Conservation (phyloP, 2,888 invertebrate genomes). For the Orgyia antiqua region DNA sequence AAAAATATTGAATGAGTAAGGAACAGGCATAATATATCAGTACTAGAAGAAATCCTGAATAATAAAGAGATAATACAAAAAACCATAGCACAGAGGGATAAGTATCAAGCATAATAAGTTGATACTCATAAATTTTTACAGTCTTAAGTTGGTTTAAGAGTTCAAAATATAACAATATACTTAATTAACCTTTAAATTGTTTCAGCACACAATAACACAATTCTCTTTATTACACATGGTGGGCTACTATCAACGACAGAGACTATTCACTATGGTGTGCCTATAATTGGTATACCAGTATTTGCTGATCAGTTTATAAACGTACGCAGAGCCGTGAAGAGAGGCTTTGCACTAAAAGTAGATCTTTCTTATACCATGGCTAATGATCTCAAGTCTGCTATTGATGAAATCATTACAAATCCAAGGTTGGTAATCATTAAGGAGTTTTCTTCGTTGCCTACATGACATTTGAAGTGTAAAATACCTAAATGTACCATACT, state of each 20-base stretch:
- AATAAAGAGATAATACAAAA: no score
- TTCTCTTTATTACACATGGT: constrained; percentile 47
- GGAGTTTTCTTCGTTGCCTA: no score
- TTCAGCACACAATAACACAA: constrained; percentile 49
- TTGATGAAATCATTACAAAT: constrained; percentile 34
- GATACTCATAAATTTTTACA: no score
- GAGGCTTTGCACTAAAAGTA: constrained; percentile 39
- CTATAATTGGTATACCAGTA: constrained; percentile 46
- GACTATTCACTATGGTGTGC: constrained; percentile 40
- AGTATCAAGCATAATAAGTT: no score
- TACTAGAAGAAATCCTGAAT: no score
- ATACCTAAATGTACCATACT: no score
- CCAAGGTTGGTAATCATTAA: constrained; percentile 38
- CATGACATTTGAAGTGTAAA: no score
- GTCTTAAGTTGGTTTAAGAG: no score
- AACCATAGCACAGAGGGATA: no score
- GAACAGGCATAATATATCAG: no score
- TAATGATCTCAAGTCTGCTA: constrained; percentile 33
- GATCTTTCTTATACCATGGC: constrained; percentile 30
- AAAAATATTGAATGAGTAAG: no score
- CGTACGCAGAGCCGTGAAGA: constrained; percentile 33
- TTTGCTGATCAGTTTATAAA: constrained; percentile 48
- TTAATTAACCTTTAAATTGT: constrained; percentile 6
- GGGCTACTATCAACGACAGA: constrained; percentile 46
- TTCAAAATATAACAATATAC: neutral